Evolutionary conservation across 2,113 vertebrate genomes (phyloP).

Genomic region (Labeo rohita): DNA sequence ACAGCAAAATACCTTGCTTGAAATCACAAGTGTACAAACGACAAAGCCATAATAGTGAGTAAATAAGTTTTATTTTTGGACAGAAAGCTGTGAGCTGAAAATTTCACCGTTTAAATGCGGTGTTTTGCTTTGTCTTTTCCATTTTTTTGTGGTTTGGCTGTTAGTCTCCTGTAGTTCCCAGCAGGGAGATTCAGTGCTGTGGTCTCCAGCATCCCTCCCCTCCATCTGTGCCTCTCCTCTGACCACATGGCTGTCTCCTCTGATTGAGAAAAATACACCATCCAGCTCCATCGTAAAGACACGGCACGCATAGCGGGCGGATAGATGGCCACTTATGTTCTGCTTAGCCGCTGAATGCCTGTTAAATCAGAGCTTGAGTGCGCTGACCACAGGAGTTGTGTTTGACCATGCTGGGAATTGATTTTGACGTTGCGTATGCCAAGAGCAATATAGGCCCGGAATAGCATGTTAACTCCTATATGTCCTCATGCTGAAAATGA

Average conservation of each 20-base stretch:
- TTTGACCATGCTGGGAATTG: constrained; percentile 34
- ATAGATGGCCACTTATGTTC: not conserved
- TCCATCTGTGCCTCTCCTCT: constrained; percentile 18
- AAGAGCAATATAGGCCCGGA: constrained; percentile 1
- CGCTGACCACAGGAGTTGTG: constrained; percentile 30
- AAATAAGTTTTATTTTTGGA: too few species aligned
- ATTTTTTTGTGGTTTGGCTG: not conserved
- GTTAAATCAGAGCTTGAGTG: constrained; percentile 14
- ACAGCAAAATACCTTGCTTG: too few species aligned
- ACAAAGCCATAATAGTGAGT: not conserved
- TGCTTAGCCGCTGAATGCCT: constrained; percentile 14
- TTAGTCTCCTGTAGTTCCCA: constrained; percentile 4
- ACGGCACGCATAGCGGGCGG: not conserved
- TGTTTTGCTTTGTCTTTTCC: not conserved
- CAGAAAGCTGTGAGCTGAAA: not conserved
- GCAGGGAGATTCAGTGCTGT: constrained; percentile 16
- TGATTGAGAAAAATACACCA: constrained; percentile 39
- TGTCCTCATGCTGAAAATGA: not conserved
- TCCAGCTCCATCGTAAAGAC: constrained; percentile 6
- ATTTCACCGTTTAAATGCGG: not conserved
- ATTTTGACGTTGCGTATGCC: constrained; percentile 27
- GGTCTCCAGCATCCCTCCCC: constrained; percentile 23
- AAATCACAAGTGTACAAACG: not conserved
- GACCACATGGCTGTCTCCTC: constrained; percentile 4
- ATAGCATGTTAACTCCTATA: not conserved